These are phyloP conservation scores for Limonius californicus DNA, from an alignment of 1,140 invertebrate species.

Conservation along the genomic window DNA sequence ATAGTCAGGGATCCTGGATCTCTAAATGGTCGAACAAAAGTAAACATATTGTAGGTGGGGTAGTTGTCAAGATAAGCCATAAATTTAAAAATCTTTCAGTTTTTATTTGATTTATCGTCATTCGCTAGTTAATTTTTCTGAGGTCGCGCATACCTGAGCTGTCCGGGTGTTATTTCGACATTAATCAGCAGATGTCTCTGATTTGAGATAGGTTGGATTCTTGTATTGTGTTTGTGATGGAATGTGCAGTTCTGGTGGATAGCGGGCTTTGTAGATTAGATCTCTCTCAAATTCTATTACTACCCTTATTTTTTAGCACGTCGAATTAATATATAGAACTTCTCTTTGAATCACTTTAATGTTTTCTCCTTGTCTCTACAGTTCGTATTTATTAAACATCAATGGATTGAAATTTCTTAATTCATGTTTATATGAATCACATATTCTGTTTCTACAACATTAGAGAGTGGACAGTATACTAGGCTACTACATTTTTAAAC, in stretches of 20 bases:
- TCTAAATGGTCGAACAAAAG: constrained; percentile 18
- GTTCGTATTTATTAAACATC: no score
- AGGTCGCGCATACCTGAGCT: constrained; percentile 25
- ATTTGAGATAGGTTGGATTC: constrained; percentile 25
- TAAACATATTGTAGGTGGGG: constrained; percentile 35
- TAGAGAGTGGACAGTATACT: no score
- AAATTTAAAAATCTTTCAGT: constrained; percentile 35
- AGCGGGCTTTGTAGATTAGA: constrained; percentile 5
- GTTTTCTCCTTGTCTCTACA: no score
- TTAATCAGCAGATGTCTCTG: constrained; percentile 30
- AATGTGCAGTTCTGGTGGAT: constrained; percentile 18
- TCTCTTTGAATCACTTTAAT: no score
- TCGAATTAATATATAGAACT: no score
- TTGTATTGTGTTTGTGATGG: constrained; percentile 19
- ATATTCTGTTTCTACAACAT: no score
- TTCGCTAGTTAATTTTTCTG: constrained; percentile 29
- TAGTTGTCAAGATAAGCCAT: constrained; percentile 31
- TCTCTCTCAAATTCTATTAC: neutral
- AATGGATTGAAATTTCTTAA: no score
- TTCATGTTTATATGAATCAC: no score
- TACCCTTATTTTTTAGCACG: neutral
- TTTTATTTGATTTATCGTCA: constrained; percentile 37
- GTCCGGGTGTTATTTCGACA: constrained; percentile 21
- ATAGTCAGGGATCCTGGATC: neutral
- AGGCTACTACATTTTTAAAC: no score